Conservation (phyloP, 2,113 vertebrate genomes). For the Colossoma macropomum region DNA sequence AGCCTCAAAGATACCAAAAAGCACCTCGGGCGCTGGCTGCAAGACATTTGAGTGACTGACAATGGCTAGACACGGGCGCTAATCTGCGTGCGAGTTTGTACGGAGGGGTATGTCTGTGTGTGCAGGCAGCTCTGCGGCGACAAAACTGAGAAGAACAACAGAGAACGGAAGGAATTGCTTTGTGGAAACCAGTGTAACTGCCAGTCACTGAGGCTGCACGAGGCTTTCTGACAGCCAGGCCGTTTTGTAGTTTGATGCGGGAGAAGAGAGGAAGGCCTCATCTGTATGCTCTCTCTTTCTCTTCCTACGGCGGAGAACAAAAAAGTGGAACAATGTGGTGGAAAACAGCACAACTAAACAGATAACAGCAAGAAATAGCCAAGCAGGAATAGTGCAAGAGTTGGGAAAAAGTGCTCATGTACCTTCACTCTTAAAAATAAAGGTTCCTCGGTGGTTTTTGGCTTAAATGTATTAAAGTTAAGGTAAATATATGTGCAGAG, state of each 20-base stretch:
- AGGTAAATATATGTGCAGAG: too few relatives aligned
- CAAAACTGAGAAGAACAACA: conserved; percentile 61
- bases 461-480: neutral
- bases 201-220: conserved; percentile 58
- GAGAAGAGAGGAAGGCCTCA: conserved; percentile 25
- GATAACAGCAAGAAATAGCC: neutral
- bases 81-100: conserved; percentile 29
- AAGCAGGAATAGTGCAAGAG: neutral
- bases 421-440: neutral
- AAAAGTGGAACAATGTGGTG: neutral
- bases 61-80: conserved; percentile 47
- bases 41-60: conserved; percentile 54
- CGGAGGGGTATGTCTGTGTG: conserved; percentile 13
- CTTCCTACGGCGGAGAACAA: neutral
- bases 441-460: neutral
- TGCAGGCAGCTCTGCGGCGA: conserved; percentile 52
- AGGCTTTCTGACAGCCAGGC: conserved; percentile 55
- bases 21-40: conserved; percentile 54
- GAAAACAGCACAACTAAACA: neutral
- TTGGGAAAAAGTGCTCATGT: neutral
- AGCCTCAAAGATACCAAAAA: conserved; percentile 51
- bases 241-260: conserved; percentile 41
- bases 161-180: conserved; percentile 60
- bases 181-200: conserved; percentile 57
- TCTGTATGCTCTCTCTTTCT: conserved; percentile 16